phyloP scores from a whole-genome alignment of 2,888 invertebrate species.

The Calameuta idolon region DNA sequence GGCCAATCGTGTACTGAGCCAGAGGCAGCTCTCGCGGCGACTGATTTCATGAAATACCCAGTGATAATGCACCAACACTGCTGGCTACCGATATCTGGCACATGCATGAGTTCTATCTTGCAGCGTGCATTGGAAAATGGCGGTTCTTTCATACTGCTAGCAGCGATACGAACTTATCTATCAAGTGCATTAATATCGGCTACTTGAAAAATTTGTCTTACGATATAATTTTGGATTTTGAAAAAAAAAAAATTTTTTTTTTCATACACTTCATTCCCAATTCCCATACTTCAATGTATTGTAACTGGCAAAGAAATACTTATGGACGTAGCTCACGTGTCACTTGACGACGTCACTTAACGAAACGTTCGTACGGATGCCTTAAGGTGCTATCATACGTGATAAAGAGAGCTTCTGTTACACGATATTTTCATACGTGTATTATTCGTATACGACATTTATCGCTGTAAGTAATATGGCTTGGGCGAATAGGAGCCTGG shows the following conservation, averaged over 20 bases:
- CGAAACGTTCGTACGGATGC: constrained; percentile 29
- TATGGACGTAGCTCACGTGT: neutral
- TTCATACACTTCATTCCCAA: neutral
- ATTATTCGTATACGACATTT: neutral
- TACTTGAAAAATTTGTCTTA: constrained; percentile 33
- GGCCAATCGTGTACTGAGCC: constrained; percentile 47
- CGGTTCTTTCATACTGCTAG: constrained; percentile 25
- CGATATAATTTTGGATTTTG: constrained; percentile 23
- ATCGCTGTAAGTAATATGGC: neutral
- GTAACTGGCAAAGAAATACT: neutral
- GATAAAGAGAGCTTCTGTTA: constrained; percentile 41
- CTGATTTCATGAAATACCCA: constrained; percentile 61
- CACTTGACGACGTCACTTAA: constrained; percentile 22
- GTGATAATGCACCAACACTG: constrained; percentile 50
- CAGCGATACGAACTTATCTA: constrained; percentile 49
- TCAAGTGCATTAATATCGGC: neutral
- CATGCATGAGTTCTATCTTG: constrained; percentile 38
- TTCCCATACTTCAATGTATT: neutral
- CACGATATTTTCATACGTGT: constrained; percentile 24
- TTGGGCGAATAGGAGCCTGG: neutral
- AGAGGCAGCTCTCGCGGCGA: constrained; percentile 51
- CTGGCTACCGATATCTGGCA: constrained; percentile 39
- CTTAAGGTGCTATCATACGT: constrained; percentile 29
- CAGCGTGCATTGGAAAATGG: constrained; percentile 30
- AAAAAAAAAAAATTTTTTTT: neutral